phyloP scores from a whole-genome alignment of 2,888 invertebrate species.

The Drosophila nr. fundita region DNA sequence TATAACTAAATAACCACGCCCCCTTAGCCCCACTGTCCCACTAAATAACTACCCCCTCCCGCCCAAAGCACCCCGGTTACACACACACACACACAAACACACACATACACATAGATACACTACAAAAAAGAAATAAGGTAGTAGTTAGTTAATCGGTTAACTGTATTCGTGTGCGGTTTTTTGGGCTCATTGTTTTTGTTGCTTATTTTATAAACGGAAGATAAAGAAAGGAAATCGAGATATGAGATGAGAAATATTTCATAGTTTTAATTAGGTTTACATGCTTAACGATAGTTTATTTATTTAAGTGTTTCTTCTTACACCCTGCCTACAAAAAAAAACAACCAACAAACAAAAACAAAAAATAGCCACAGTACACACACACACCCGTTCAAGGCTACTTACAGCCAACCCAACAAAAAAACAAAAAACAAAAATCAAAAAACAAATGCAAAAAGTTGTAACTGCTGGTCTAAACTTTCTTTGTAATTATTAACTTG shows the following conservation, averaged over 20 bases:
- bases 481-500: constrained; percentile 72
- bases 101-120: constrained; percentile 26
- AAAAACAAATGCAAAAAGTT: constrained; percentile 12
- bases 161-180: constrained; percentile 31
- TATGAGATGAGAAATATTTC: constrained; percentile 63
- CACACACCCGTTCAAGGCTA: constrained; percentile 12
- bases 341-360: neutral
- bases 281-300: constrained; percentile 61
- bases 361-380: constrained; percentile 31
- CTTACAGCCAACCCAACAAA: neutral
- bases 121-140: neutral
- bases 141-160: constrained; percentile 11
- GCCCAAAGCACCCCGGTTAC: constrained; percentile 25
- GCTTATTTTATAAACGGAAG: constrained; percentile 74
- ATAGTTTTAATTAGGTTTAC: constrained; percentile 65
- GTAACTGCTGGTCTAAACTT: constrained; percentile 56
- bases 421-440: neutral
- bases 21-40: neutral
- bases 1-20: constrained; percentile 32
- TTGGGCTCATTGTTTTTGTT: constrained; percentile 79
- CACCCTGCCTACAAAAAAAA: constrained; percentile 31
- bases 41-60: constrained; percentile 2
- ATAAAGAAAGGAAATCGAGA: neutral
- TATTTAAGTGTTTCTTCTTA: constrained; percentile 70
- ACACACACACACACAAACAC: constrained; percentile 18